A percentile compares a stretch with the other conserved stretches of the same genome.
phyloP scores from a whole-genome alignment of 2,888 invertebrate genomes.

The Chymomyza procnemis region DNA sequence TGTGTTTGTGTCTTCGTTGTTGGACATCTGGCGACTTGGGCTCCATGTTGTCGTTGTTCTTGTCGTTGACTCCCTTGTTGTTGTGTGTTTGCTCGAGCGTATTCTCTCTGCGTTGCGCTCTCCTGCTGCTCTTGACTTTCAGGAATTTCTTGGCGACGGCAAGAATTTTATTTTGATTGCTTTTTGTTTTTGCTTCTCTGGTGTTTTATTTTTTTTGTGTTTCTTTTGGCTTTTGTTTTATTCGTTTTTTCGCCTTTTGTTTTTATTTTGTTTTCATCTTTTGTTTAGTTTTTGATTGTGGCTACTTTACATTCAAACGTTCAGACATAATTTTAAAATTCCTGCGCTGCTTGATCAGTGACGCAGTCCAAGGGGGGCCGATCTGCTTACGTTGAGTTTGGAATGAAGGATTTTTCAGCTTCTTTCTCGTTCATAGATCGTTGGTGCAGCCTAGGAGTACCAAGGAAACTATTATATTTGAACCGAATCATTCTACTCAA shows the following conservation, averaged over 20 bases:
- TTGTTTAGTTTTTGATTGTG: conserved; percentile 57
- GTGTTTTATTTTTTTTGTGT: too few species aligned
- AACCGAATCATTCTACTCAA: too few species aligned
- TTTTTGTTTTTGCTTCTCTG: conserved; percentile 27
- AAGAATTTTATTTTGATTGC: conserved; percentile 69
- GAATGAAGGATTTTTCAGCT: too few species aligned
- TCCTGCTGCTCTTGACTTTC: conserved; percentile 56
- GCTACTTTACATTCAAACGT: conserved; percentile 31
- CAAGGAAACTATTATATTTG: too few species aligned
- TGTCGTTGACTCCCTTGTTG: conserved; percentile 23
- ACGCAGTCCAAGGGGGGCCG: conserved; percentile 22
- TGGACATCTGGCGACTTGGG: conserved; percentile 58
- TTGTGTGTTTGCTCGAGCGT: conserved; percentile 18
- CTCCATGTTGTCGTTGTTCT: conserved; percentile 19
- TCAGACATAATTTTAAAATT: conserved; percentile 17
- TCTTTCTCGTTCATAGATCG: too few species aligned
- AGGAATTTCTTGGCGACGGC: conserved; percentile 71
- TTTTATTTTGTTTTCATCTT: conserved; percentile 59
- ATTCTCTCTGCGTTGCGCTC: conserved; percentile 7
- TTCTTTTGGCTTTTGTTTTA: conserved; percentile 61
- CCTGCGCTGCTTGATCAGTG: conserved; percentile 28
- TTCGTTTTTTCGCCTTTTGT: conserved; percentile 42
- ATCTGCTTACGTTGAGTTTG: too few species aligned
- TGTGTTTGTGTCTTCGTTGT: conserved; percentile 33
- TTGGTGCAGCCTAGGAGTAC: too few species aligned